These are phyloP conservation scores for Triplophysa rosa DNA, from an alignment of 2,113 vertebrate genomes.

Conservation along the genomic window DNA sequence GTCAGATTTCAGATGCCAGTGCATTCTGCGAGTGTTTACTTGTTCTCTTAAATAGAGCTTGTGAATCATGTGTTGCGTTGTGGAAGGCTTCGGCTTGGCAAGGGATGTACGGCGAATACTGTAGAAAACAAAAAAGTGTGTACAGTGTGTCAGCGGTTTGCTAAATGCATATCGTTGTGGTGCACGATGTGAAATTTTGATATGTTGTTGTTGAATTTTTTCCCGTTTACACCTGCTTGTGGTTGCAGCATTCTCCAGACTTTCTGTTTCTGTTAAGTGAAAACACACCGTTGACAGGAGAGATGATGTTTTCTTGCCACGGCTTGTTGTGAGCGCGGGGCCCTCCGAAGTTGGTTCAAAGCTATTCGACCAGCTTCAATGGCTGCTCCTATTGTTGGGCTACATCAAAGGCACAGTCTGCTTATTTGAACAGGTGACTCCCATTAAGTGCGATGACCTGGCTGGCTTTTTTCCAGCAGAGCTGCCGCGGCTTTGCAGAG, in stretches of 20 bases:
- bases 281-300: constrained; percentile 73
- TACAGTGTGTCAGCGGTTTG: not conserved
- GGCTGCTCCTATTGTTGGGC: constrained; percentile 65
- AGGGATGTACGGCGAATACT: not conserved
- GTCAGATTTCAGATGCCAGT: constrained; percentile 28
- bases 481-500: constrained; percentile 49
- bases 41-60: not conserved
- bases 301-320: constrained; percentile 72
- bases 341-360: constrained; percentile 68
- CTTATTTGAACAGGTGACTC: constrained; percentile 82
- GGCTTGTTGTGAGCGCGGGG: constrained; percentile 67
- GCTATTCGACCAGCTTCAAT: constrained; percentile 66
- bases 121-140: not conserved
- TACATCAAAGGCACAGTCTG: constrained; percentile 70
- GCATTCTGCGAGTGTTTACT: not conserved
- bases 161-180: not conserved
- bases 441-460: constrained; percentile 68
- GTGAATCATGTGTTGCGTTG: not conserved
- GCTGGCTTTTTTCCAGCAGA: constrained; percentile 62
- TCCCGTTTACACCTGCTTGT: constrained; percentile 48
- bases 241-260: constrained; percentile 35
- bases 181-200: not conserved
- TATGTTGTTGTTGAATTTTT: constrained; percentile 18
- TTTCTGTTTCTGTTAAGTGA: constrained; percentile 65
- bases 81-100: not conserved